Conservation (phyloP, 1,140 invertebrate genomes). For the Caenorhabditis brenneri region DNA sequence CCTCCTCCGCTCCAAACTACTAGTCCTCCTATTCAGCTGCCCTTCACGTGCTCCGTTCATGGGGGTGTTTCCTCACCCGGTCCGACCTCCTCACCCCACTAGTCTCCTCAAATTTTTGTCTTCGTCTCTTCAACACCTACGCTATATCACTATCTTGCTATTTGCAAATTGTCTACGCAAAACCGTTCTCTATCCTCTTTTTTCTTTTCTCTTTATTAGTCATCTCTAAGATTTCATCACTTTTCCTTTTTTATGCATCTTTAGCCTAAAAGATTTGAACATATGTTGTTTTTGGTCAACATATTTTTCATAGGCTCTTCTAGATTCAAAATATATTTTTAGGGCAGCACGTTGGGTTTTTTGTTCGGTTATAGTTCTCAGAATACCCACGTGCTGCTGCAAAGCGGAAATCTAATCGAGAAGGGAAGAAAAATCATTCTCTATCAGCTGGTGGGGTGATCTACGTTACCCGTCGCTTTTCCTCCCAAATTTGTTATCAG, state of each 20-base stretch:
- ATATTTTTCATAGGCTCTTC: too few relatives aligned
- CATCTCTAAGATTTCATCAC: slow-evolving; percentile 5
- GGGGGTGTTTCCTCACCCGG: slow-evolving; percentile 7
- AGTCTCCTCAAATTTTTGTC: neutral
- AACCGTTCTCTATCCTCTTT: neutral
- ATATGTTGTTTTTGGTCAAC: too few relatives aligned
- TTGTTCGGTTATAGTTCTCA: neutral
- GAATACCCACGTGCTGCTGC: neutral
- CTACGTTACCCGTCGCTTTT: neutral
- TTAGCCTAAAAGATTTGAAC: neutral
- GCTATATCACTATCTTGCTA: neutral
- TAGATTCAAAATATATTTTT: neutral
- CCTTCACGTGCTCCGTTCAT: slow-evolving; percentile 38
- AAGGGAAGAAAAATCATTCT: neutral
- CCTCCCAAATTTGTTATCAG: neutral
- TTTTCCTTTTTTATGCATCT: neutral
- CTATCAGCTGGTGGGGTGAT: slow-evolving; percentile 9
- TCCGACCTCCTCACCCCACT: slow-evolving; percentile 23
- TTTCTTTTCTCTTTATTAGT: neutral
- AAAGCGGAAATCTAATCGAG: neutral
- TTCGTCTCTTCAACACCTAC: neutral
- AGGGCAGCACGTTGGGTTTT: neutral
- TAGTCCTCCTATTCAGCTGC: neutral
- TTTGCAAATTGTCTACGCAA: slow-evolving; percentile 31
- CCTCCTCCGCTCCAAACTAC: neutral